Percentiles rank a stretch among this genome's conserved stretches.
Evolutionary conservation across 2,888 invertebrate species (phyloP).

Genomic region (Phytoseiulus persimilis): DNA sequence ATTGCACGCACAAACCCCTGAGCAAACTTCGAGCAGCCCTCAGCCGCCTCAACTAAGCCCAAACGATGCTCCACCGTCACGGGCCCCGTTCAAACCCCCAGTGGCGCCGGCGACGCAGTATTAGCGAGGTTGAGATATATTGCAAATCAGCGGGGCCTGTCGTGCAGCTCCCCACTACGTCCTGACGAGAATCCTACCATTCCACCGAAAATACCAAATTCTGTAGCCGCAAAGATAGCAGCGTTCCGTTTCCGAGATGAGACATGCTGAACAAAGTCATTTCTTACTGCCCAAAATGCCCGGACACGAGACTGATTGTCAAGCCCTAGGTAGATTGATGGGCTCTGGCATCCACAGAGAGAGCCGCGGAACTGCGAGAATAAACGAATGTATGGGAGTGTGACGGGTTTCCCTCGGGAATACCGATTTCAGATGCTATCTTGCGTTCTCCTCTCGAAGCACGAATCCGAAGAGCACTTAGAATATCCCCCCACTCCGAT

Average conservation of each 20-base stretch:
- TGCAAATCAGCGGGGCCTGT: not conserved
- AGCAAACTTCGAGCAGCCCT: not conserved
- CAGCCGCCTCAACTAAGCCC: not conserved
- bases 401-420: not conserved
- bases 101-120: not conserved
- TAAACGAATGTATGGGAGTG: not conserved
- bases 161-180: not conserved
- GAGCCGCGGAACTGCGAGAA: not conserved
- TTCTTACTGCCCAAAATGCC: not conserved
- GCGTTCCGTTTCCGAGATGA: not conserved
- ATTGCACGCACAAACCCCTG: conserved; percentile 44
- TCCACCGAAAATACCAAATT: not conserved
- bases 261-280: not conserved
- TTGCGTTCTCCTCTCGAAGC: too few species aligned
- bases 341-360: not conserved
- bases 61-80: not conserved
- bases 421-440: too few species aligned
- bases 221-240: not conserved
- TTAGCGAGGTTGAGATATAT: not conserved
- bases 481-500: too few species aligned
- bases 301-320: not conserved
- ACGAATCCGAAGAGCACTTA: too few species aligned
- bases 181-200: not conserved
- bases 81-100: not conserved
- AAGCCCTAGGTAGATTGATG: not conserved